phyloP scores from a whole-genome alignment of 2,113 vertebrate species.

The Archilochus colubris region DNA sequence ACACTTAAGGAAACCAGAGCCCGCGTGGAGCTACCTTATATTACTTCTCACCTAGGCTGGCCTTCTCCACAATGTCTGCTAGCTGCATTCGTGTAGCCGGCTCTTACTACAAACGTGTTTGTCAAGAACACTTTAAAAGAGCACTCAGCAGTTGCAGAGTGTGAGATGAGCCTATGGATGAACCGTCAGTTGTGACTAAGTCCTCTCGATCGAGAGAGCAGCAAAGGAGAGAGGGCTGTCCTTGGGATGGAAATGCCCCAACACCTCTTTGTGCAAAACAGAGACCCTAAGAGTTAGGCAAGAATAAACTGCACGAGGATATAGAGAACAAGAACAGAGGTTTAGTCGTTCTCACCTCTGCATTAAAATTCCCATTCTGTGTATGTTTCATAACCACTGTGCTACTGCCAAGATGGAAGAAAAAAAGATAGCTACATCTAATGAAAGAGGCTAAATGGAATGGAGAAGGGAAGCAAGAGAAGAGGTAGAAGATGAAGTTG shows the following conservation, averaged over 20 bases:
- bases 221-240: neutral
- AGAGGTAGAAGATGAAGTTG: neutral
- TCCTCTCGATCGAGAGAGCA: neutral
- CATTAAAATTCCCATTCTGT: neutral
- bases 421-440: neutral
- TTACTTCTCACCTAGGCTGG: neutral
- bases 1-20: neutral
- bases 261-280: neutral
- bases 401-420: neutral
- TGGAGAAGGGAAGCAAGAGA: neutral
- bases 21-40: neutral
- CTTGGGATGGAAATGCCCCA: neutral
- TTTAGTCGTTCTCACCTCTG: neutral
- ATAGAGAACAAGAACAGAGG: neutral
- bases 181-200: neutral
- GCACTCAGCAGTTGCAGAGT: neutral
- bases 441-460: neutral
- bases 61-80: neutral
- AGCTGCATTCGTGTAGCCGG: neutral
- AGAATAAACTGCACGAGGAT: neutral
- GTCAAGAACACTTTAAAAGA: neutral
- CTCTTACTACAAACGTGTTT: neutral
- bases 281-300: neutral
- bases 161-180: neutral
- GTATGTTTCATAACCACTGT: conserved; percentile 5